Evolutionary conservation across 2,113 vertebrate genomes (phyloP).

Genomic region (human (Homo sapiens)): GRCh38 chr22:39392501-39393000

Average conservation of each 20-base stretch:
- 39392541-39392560: neutral
- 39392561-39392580: neutral
- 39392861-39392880: neutral
- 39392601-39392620: neutral
- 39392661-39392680: neutral
- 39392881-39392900: neutral
- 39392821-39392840: neutral
- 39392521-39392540: neutral
- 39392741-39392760: neutral
- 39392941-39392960: neutral
- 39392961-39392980: neutral
- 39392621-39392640: neutral
- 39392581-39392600: neutral
- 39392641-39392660: neutral
- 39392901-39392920: neutral
- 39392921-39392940: neutral
- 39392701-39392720: neutral
- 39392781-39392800: neutral
- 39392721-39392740: neutral
- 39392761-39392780: neutral
- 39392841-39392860: neutral
- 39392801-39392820: slow-evolving; percentile 21
- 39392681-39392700: neutral
- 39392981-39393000: too few relatives aligned
- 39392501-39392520: neutral